Percentiles rank a stretch among this genome's conserved stretches.
Conservation (phyloP, 2,888 invertebrate species). For the Myathropa florea region DNA sequence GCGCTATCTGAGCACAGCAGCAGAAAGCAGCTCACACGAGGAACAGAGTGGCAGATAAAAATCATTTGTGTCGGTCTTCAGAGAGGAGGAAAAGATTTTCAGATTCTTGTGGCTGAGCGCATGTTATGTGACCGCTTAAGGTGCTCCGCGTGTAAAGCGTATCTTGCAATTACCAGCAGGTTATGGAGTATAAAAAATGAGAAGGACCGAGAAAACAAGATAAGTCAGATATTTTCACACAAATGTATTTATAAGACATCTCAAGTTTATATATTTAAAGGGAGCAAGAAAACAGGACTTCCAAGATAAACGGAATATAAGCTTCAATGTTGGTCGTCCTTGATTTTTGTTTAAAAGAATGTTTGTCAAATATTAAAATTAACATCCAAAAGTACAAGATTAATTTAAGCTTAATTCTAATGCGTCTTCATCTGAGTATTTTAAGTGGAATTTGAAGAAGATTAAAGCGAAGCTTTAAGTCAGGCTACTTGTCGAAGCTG, state of each 20-base stretch:
- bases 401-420: too few species aligned
- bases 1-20: slow-evolving; percentile 67
- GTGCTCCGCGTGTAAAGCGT: slow-evolving; percentile 54
- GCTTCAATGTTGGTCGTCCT: too few species aligned
- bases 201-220: slow-evolving; percentile 31
- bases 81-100: slow-evolving; percentile 38
- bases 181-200: slow-evolving; percentile 53
- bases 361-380: too few species aligned
- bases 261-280: not conserved
- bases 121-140: slow-evolving; percentile 54
- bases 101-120: slow-evolving; percentile 49
- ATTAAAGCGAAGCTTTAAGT: too few species aligned
- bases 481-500: too few species aligned
- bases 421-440: too few species aligned
- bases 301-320: too few species aligned
- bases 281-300: not conserved
- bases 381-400: too few species aligned
- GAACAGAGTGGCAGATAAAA: slow-evolving; percentile 61
- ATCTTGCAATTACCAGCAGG: slow-evolving; percentile 59
- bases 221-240: slow-evolving; percentile 16
- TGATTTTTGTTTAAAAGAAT: too few species aligned
- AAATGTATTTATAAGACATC: not conserved
- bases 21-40: slow-evolving; percentile 57
- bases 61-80: slow-evolving; percentile 59
- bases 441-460: too few species aligned